Evolutionary conservation across 2,888 invertebrate species (phyloP), one percentile per base, ranked within the genome.

Genomic region (Aleiodes alternator): DNA sequence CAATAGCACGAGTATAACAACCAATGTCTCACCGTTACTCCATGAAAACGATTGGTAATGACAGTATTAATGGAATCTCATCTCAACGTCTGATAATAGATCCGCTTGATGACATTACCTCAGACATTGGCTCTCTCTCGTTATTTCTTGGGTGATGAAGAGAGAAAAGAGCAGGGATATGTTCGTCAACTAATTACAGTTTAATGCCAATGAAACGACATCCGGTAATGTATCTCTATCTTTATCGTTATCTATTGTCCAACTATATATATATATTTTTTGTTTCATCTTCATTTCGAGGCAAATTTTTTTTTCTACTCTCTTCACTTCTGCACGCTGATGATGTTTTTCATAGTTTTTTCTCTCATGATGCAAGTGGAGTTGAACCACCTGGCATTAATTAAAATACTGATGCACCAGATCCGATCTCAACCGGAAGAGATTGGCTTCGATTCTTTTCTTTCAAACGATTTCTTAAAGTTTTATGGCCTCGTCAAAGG

Each of bases 41-140:
- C 34, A 70, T 48, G 64, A 59, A 43, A 38, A 38, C 64, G 61
- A 59, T 56, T 5, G 72, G 71, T 80, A 79, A 80, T 79, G 76
- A 78, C 75, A 72, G 78, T 71, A 78, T 77, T 77, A 80, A 76
- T 76, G 78, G 79, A 79, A 77, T 78, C 76, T 76, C 78, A 75
- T 74, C 64, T 64, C 64, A 64, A 8, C 23, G 11, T 16, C 14
- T 43, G 64, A 64, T 64, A 64, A 64, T 64, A 48, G 43, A 64
- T 64, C 23, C 23, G 64, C 14, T 16, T 51, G 43, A 43, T 64
- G 64, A 43, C 48, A 16, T 64, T 43, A 48, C 7, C 16, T 48
- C 8, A 14, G 16, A 16, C 8, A 53, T 53, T n/a, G 14, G 53
- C 53, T 53, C 14, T 53, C 14, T 16, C 43, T 48, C 48, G 64